Conservation (phyloP, 2,888 invertebrate species). For the Pteria penguin region DNA sequence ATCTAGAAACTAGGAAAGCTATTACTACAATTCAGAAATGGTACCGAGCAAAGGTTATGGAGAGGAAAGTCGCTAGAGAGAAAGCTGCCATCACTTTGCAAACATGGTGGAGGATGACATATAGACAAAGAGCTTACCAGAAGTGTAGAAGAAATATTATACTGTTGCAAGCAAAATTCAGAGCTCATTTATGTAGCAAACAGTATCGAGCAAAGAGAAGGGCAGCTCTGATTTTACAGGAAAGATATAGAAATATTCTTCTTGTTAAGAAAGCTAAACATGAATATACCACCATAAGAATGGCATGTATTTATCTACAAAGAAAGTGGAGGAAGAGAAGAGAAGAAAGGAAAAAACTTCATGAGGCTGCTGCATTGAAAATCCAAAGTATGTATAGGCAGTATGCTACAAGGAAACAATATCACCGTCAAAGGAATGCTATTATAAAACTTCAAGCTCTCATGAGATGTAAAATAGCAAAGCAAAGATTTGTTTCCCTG, state of each 20-base stretch:
- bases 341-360: background rate
- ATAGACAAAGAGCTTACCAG: background rate
- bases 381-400: background rate
- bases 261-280: background rate
- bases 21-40: background rate
- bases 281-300: background rate
- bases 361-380: background rate
- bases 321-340: background rate
- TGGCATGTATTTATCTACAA: background rate
- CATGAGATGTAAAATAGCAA: slow-evolving; percentile 3
- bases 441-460: slow-evolving; percentile 21
- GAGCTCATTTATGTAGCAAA: background rate
- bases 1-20: slow-evolving; percentile 1
- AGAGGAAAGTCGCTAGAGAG: background rate
- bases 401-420: slow-evolving; percentile 3
- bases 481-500: background rate
- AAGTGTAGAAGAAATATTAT: background rate
- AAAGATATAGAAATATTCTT: background rate
- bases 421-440: background rate
- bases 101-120: background rate
- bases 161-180: background rate
- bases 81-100: slow-evolving; percentile 11
- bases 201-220: background rate
- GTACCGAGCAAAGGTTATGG: background rate
- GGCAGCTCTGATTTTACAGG: background rate